phyloP scores from a whole-genome alignment of 2,888 invertebrate genomes.

The Ceramica pisi region DNA sequence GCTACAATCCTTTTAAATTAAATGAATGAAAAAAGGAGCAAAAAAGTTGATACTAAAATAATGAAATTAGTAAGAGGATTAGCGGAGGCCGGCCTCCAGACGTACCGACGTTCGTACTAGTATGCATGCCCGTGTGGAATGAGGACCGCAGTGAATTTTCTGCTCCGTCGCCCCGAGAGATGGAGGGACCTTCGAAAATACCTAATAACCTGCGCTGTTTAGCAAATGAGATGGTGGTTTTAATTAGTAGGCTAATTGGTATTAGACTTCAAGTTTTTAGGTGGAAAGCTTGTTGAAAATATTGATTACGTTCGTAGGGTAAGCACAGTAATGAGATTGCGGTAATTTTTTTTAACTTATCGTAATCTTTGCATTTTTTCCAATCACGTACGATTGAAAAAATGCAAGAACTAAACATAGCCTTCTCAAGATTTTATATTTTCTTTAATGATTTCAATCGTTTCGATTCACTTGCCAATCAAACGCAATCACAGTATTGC shows the following conservation, averaged over 20 bases:
- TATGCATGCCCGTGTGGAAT: constrained; percentile 79
- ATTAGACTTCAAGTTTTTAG: constrained; percentile 18
- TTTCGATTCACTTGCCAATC: constrained; percentile 13
- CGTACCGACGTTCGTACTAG: constrained; percentile 50
- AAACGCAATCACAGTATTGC: neutral
- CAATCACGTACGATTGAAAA: neutral
- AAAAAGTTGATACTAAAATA: constrained; percentile 56
- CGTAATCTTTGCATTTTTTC: neutral
- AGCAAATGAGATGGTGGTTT: constrained; percentile 62
- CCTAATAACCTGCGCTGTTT: constrained; percentile 63
- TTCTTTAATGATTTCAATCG: neutral
- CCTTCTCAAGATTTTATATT: neutral
- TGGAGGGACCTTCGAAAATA: constrained; percentile 79
- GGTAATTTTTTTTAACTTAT: no score
- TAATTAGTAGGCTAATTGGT: constrained; percentile 55
- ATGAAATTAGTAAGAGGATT: constrained; percentile 65
- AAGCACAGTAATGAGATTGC: neutral
- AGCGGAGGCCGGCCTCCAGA: constrained; percentile 40
- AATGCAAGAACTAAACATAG: neutral
- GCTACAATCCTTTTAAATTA: constrained; percentile 39
- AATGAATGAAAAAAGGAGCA: constrained; percentile 37
- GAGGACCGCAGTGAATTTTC: constrained; percentile 85
- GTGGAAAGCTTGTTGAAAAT: neutral
- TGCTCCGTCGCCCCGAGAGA: constrained; percentile 82
- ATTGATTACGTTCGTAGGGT: neutral